Evolutionary conservation across 2,888 invertebrate species (phyloP).

Genomic region (Spodoptera exigua): DNA sequence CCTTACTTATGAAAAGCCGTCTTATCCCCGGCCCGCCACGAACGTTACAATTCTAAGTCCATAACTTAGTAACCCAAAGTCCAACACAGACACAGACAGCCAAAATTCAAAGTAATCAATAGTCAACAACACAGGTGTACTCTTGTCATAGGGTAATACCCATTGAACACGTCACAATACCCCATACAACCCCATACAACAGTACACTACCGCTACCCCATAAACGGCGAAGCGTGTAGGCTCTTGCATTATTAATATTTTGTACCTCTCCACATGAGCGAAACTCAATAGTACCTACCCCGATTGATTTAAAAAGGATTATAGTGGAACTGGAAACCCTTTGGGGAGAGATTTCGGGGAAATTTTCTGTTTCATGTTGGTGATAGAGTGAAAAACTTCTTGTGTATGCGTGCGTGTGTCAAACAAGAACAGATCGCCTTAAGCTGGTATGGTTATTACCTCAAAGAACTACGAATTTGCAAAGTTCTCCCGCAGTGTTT

Average conservation of each 20-base stretch:
- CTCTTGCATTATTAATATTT: constrained; percentile 54
- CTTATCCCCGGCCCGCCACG: too few species aligned
- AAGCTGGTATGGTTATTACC: too few species aligned
- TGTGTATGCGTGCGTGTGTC: too few species aligned
- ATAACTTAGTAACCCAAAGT: background rate
- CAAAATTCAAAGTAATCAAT: constrained; percentile 51
- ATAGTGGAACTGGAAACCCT: constrained; percentile 20
- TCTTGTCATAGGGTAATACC: constrained; percentile 58
- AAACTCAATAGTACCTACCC: constrained; percentile 24
- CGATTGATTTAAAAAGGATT: constrained; percentile 54
- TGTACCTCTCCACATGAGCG: constrained; percentile 36
- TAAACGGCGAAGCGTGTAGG: constrained; percentile 51
- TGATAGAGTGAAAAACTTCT: too few species aligned
- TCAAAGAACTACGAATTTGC: too few species aligned
- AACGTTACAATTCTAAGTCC: too few species aligned
- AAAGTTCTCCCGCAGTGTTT: too few species aligned
- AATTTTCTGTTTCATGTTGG: constrained; percentile 1
- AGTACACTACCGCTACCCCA: constrained; percentile 35
- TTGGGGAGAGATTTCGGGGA: constrained; percentile 2
- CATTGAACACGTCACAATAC: constrained; percentile 58
- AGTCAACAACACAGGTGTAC: constrained; percentile 55
- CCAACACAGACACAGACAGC: constrained; percentile 4
- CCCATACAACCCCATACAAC: too few species aligned
- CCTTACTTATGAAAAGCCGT: too few species aligned
- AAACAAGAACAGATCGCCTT: too few species aligned